Evolutionary conservation across 2,888 invertebrate species (phyloP), one percentile per base, ranked within the genome.

Genomic region (Lycaena phlaeas): DNA sequence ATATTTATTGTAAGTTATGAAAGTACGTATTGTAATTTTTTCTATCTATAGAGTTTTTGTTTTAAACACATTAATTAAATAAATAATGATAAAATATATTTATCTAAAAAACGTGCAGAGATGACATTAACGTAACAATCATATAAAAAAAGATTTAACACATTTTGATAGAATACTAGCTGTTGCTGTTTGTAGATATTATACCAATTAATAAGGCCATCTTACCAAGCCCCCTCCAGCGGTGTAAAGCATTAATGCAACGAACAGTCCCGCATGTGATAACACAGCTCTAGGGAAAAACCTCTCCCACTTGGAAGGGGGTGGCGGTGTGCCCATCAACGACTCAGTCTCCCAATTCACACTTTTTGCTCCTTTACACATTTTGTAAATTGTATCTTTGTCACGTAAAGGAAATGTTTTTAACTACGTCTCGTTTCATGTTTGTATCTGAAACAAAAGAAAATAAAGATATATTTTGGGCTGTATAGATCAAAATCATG

Each of bases 181-280:
- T n/a, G n/a, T n/a, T n/a, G n/a, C n/a, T n/a, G n/a, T n/a, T n/a
- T n/a, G n/a, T n/a, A n/a, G n/a, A n/a, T n/a, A n/a, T n/a, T n/a
- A n/a, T n/a, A n/a, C n/a, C n/a, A n/a, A n/a, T n/a, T n/a, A 27
- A 36, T 14, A 14, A 17, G 2, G 17, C 7, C 10, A 1, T 84
- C 90, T 88, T 79, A 94, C 94, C 88, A 92, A 73, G 52, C 94
- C 94, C 40, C 94, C 94, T 37, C 90, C 88, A 18, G 89, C 90
- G 0, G 93, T 93, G 60, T 94, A 94, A 43, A 90, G 77, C 87
- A 92, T 92, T 40, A 94, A 84, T 0, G 92, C 89, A 36, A 92
- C 85, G 47, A 94, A 85, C 46, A 94, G 79, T 31, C 92, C 93
- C 39, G 91, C 78, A 56, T 94, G 94, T 42, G 92, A 90, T 37